Percentiles rank a stretch among this genome's conserved stretches.
Evolutionary conservation across 2,888 invertebrate species (phyloP).

Genomic region (Drosophila ustulata): DNA sequence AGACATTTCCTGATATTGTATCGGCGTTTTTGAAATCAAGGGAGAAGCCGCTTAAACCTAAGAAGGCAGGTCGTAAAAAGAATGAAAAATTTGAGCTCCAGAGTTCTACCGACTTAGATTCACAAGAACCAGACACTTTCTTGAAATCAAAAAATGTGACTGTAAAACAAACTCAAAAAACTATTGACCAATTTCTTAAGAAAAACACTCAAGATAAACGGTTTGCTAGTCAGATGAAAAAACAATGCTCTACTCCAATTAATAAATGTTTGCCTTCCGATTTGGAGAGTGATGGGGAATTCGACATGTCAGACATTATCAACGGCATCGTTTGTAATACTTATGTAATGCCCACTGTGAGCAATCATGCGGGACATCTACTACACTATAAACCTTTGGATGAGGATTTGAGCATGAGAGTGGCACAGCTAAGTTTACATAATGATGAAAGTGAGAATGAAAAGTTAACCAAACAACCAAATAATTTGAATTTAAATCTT

Average conservation of each 20-base stretch:
- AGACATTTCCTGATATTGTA: constrained; percentile 88
- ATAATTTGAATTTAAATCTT: constrained; percentile 71
- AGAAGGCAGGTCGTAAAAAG: constrained; percentile 82
- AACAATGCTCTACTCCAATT: constrained; percentile 81
- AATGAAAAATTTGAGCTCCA: not conserved
- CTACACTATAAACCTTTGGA: constrained; percentile 74
- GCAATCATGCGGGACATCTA: constrained; percentile 70
- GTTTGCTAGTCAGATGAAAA: not conserved
- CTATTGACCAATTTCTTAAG: constrained; percentile 83
- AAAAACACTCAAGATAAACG: constrained; percentile 52
- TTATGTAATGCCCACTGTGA: constrained; percentile 48
- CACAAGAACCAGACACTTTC: not conserved
- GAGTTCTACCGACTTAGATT: not conserved
- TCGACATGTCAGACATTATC: constrained; percentile 86
- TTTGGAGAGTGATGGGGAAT: constrained; percentile 83
- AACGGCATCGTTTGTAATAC: constrained; percentile 85
- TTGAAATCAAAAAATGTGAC: constrained; percentile 71
- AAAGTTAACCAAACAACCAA: constrained; percentile 26
- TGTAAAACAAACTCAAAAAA: constrained; percentile 71
- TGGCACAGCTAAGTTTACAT: constrained; percentile 52
- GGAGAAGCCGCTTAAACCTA: constrained; percentile 85
- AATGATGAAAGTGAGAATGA: constrained; percentile 7
- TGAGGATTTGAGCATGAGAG: constrained; percentile 55
- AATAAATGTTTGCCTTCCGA: constrained; percentile 75
- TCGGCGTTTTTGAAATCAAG: constrained; percentile 87